Evolutionary conservation across 1,140 invertebrate genomes (phyloP), one percentile per base, ranked within the genome.

Genomic region (Drosophila arizonae): DNA sequence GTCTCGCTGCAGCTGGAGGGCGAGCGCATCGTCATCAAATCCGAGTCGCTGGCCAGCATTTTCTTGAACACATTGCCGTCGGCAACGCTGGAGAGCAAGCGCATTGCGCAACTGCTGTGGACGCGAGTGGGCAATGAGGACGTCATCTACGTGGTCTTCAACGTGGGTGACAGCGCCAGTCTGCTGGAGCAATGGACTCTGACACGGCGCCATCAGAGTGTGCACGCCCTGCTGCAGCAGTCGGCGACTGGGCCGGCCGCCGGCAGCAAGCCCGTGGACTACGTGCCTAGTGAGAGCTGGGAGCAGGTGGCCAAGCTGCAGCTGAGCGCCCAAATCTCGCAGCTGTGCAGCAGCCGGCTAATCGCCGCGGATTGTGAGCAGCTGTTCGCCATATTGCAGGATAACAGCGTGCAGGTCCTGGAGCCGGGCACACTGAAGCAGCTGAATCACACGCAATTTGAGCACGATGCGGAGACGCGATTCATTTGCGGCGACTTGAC

Each of bases 121-220:
- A 95, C 96, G 52, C 94, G 95, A 10, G 93, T 95, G 17, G 97
- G 97, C 87, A 96, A 96, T 85, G 95, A 95, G 4, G 97, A 98
- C 92, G 95, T 96, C 1, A 91, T 97, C 10, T 94, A 97, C 48
- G 94, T 97, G 8, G 94, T 94, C 45, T 95, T 95, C 45, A 95
- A 93, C 68, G 93, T 93, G 58, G 92, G 91, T 6, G 93, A 92
- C 30, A 93, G 94, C 13, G 95, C 95, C 82, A 95, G 95, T 81
- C 94, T 95, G 50, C 93, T 98, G 13, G 96, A 98, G 90, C 93
- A 98, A 6, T 98, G 97, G 97, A 96, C 97, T 80, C 92, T 98
- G 6, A 93, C 95, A 6, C 96, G 97, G 81, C 95, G 97, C 51
- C 93, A 95, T 5, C 94, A 97, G 64, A 94, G 94, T 0, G 94